A percentile compares a stretch with the other conserved stretches of the same genome.
phyloP scores from a whole-genome alignment of 2,113 vertebrate genomes.

The Daubentonia madagascariensis region DNA sequence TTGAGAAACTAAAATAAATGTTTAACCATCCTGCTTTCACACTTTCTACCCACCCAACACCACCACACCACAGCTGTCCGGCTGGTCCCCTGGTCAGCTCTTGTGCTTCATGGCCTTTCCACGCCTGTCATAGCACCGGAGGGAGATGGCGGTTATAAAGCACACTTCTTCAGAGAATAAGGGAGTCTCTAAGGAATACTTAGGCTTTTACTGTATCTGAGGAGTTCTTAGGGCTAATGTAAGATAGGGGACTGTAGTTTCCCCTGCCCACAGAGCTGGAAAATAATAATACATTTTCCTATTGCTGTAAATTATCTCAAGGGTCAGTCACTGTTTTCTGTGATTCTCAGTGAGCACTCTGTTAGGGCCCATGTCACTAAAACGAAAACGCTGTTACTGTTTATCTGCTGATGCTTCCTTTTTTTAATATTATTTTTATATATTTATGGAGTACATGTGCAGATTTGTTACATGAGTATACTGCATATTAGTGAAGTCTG shows the following conservation, averaged over 20 bases:
- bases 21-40: not conserved
- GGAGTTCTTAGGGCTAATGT: not conserved
- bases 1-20: not conserved
- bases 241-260: not conserved
- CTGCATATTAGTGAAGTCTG: too few species aligned
- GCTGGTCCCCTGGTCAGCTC: not conserved
- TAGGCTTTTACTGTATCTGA: not conserved
- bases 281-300: not conserved
- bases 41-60: accelerated
- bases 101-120: accelerated
- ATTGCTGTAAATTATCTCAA: not conserved
- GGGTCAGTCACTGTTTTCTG: not conserved
- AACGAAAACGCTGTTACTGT: too few species aligned
- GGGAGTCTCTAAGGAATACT: accelerated
- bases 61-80: too few species aligned
- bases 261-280: not conserved
- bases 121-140: accelerated
- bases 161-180: accelerated
- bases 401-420: not conserved
- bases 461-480: too few species aligned
- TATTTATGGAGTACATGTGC: too few species aligned
- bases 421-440: too few species aligned
- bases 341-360: not conserved
- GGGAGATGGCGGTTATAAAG: too few species aligned
- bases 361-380: not conserved